Evolutionary conservation across 2,113 vertebrate species (phyloP).

Genomic region (Lophotis ruficrista): DNA sequence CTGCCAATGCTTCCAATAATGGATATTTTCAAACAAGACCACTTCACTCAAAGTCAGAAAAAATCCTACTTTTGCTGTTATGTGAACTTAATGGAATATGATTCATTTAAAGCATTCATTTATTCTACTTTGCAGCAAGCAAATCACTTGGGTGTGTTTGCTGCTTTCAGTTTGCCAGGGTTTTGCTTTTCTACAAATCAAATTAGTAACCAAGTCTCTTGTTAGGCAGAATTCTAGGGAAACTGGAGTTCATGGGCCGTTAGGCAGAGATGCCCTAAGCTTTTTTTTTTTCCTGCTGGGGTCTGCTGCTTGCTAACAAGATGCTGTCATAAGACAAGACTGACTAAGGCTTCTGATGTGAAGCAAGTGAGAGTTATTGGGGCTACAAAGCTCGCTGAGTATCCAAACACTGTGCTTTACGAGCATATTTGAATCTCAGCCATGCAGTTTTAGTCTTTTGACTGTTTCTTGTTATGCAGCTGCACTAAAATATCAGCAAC

Average conservation of each 20-base stretch:
- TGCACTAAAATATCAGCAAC: background rate
- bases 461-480: constrained; percentile 18
- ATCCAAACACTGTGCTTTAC: constrained; percentile 30
- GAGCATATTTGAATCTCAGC: constrained; percentile 25
- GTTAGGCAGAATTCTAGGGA: constrained; percentile 36
- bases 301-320: constrained; percentile 56
- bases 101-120: constrained; percentile 26
- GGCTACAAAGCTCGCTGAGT: constrained; percentile 31
- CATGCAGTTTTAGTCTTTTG: constrained; percentile 39
- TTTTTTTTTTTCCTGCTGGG: constrained; percentile 16
- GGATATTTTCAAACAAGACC: background rate
- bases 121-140: constrained; percentile 17
- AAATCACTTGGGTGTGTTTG: constrained; percentile 30
- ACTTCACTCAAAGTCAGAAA: background rate
- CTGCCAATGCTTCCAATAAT: background rate
- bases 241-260: constrained; percentile 33
- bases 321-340: constrained; percentile 8
- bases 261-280: constrained; percentile 20
- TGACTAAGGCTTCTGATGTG: constrained; percentile 4
- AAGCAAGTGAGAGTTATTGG: constrained; percentile 35
- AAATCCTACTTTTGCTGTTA: background rate
- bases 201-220: constrained; percentile 39
- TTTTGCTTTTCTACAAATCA: constrained; percentile 53
- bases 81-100: constrained; percentile 18
- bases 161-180: constrained; percentile 35